Conservation (phyloP, 2,888 invertebrate genomes). For the Caenorhabditis sp. region DNA sequence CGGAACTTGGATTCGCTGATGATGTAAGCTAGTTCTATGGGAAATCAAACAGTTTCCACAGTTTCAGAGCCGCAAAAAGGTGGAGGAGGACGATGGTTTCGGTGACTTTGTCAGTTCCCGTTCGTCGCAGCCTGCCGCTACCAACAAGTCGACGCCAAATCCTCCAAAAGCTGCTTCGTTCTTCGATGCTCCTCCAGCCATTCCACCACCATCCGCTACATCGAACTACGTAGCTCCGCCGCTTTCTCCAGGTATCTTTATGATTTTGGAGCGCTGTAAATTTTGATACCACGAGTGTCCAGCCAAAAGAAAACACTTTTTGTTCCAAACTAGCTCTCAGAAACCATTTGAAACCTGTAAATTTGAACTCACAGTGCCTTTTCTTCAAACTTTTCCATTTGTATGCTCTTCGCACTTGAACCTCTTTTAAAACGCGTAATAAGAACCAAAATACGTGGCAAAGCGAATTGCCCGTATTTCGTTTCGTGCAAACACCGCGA, state of each 20-base stretch:
- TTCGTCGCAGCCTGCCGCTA: conserved; percentile 43
- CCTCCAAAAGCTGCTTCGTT: conserved; percentile 7
- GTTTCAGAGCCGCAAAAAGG: conserved; percentile 29
- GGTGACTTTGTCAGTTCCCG: conserved; percentile 71
- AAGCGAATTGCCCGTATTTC: too few relatives aligned
- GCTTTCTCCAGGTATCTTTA: conserved; percentile 36
- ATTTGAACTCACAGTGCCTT: too few relatives aligned
- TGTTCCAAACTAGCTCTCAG: too few relatives aligned
- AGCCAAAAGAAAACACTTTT: background rate
- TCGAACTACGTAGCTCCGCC: conserved; percentile 40
- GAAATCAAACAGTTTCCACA: background rate
- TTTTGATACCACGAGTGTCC: background rate
- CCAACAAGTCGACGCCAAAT: conserved; percentile 25
- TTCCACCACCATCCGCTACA: conserved; percentile 39
- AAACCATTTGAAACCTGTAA: too few relatives aligned
- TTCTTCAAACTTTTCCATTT: too few relatives aligned
- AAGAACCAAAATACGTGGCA: too few relatives aligned
- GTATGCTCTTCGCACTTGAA: too few relatives aligned
- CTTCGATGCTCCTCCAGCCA: conserved; percentile 30
- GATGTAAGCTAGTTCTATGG: too few relatives aligned
- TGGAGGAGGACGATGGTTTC: conserved; percentile 71
- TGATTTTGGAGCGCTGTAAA: too few relatives aligned
- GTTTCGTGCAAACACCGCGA: background rate
- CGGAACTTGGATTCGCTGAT: conserved; percentile 73
- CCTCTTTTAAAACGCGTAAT: too few relatives aligned